Percentiles rank a stretch among this genome's conserved stretches.
Evolutionary conservation across 1,140 invertebrate genomes (phyloP).

Genomic region (Euglossa dilemma): DNA sequence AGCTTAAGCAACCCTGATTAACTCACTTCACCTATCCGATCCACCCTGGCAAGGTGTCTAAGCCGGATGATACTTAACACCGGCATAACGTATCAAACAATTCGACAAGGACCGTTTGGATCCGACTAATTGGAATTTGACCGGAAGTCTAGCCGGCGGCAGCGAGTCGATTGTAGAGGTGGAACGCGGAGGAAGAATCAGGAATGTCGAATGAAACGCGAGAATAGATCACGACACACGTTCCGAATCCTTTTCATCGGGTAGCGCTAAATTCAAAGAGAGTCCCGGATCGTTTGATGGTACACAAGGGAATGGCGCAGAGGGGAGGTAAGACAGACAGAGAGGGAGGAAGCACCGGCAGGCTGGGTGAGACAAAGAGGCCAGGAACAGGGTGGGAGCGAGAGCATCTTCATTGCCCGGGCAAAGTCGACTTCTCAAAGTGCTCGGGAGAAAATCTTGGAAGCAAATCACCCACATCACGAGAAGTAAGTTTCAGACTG

Average conservation of each 20-base stretch:
- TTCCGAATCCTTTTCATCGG: conserved; percentile 21
- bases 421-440: conserved; percentile 62
- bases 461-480: conserved; percentile 69
- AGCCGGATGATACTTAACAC: conserved; percentile 3
- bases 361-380: background rate
- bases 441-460: conserved; percentile 67
- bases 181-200: too few species aligned
- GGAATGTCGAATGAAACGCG: background rate
- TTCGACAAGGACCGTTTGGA: background rate
- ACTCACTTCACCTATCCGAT: background rate
- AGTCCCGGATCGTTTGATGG: conserved; percentile 16
- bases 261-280: conserved; percentile 35
- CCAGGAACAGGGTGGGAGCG: background rate
- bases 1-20: conserved; percentile 12
- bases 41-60: background rate
- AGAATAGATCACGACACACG: background rate
- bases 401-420: conserved; percentile 40
- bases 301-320: background rate
- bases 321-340: background rate
- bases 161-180: too few species aligned
- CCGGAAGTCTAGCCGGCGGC: background rate
- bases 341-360: too few species aligned
- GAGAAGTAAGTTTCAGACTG: conserved; percentile 62
- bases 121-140: background rate
- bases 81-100: background rate